A percentile compares a stretch with the other conserved stretches of the same genome.
phyloP scores from a whole-genome alignment of 2,888 invertebrate genomes.

The Drosophila tanythrix region DNA sequence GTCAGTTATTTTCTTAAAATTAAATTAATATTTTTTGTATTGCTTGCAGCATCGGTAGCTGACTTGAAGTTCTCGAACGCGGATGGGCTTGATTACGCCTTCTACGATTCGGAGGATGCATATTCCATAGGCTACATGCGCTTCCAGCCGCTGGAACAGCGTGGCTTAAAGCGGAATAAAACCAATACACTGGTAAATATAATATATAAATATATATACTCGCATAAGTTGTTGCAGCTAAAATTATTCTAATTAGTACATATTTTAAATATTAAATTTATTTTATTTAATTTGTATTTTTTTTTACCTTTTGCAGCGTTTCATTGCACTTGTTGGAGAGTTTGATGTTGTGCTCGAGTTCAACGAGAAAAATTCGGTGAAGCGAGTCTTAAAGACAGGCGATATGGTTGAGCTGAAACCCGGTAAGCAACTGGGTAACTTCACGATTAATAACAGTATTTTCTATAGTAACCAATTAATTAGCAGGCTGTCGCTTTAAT shows the following conservation, averaged over 20 bases:
- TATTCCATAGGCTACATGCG: slow-evolving; percentile 62
- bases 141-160: slow-evolving; percentile 64
- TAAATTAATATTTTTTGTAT: background rate
- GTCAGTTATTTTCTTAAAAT: background rate
- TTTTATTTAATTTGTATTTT: background rate
- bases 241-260: background rate
- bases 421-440: slow-evolving; percentile 39
- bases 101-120: slow-evolving; percentile 58
- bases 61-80: slow-evolving; percentile 53
- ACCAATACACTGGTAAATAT: slow-evolving; percentile 50
- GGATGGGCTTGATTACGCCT: slow-evolving; percentile 71
- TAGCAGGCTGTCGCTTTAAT: slow-evolving; percentile 43
- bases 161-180: slow-evolving; percentile 61
- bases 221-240: background rate
- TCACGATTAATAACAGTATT: background rate
- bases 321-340: slow-evolving; percentile 61
- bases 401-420: slow-evolving; percentile 64
- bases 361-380: background rate
- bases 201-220: background rate
- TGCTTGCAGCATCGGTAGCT: slow-evolving; percentile 33
- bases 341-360: slow-evolving; percentile 46
- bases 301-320: slow-evolving; percentile 44
- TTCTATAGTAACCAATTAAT: background rate
- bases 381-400: slow-evolving; percentile 47
- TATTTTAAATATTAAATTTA: background rate